A percentile compares a stretch with the other conserved stretches of the same genome.
phyloP scores from a whole-genome alignment of 2,113 vertebrate species.

The Lamprologus tigripictilis region DNA sequence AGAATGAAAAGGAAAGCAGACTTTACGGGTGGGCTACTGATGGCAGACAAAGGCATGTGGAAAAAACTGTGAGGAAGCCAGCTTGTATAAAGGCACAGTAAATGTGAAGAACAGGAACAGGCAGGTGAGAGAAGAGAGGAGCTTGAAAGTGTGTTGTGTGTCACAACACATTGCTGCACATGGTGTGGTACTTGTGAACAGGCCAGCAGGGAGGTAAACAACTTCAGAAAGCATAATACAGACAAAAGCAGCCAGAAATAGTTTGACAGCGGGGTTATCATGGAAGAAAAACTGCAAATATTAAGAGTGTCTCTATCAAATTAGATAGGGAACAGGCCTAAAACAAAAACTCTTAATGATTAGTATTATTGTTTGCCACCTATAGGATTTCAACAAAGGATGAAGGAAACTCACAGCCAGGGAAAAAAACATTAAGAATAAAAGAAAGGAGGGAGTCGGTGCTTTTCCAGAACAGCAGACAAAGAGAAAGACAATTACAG shows the following conservation, averaged over 20 bases:
- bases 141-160: background rate
- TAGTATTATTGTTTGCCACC: background rate
- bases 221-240: background rate
- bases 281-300: background rate
- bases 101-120: constrained; percentile 1
- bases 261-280: background rate
- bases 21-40: background rate
- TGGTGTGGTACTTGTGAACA: background rate
- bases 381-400: background rate
- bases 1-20: background rate
- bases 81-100: background rate
- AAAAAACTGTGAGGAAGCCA: background rate
- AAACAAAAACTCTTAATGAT: background rate
- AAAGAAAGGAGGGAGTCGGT: constrained; percentile 21
- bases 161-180: constrained; percentile 10
- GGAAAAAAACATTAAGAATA: background rate
- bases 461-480: constrained; percentile 37
- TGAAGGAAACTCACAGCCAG: background rate
- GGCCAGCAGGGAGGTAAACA: constrained; percentile 8
- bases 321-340: background rate
- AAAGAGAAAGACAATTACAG: constrained; percentile 50
- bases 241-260: background rate
- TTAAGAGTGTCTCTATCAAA: background rate
- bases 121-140: constrained; percentile 12
- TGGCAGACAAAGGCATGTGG: background rate